Evolutionary conservation across 2,797 vertebrate species (phyloP).

Genomic region (Molothrus ater): DNA sequence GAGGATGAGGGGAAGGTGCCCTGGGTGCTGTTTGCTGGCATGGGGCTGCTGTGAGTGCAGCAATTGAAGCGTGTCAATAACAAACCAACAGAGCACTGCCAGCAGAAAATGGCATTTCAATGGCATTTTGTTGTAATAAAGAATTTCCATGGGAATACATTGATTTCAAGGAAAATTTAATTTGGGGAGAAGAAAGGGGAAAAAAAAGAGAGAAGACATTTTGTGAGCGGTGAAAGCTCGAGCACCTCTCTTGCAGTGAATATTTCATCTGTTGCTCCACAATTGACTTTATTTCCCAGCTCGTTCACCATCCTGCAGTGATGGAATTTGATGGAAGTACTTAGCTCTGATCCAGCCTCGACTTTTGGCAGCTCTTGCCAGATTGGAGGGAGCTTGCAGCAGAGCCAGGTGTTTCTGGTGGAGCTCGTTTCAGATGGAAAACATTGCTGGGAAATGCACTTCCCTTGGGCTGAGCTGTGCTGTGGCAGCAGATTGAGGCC

Average conservation of each 20-base stretch:
- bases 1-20: background rate
- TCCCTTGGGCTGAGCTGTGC: background rate
- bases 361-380: conserved; percentile 12
- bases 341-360: background rate
- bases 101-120: conserved; percentile 50
- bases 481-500: background rate
- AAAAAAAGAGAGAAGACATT: background rate
- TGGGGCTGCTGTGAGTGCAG: background rate
- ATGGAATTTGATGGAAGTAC: conserved; percentile 9
- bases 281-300: conserved; percentile 44
- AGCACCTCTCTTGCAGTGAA: conserved; percentile 22
- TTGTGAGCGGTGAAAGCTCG: conserved; percentile 17
- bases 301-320: conserved; percentile 30
- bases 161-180: conserved; percentile 61
- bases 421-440: background rate
- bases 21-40: background rate
- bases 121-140: conserved; percentile 16
- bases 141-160: conserved; percentile 53
- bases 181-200: background rate
- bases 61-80: background rate
- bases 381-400: background rate
- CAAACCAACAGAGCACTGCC: background rate
- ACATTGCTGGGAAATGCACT: background rate
- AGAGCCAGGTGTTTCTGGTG: background rate
- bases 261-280: background rate